Base-by-base conservation (phyloP, 2,888 invertebrate genomes). In the Drosophila leonis region DNA sequence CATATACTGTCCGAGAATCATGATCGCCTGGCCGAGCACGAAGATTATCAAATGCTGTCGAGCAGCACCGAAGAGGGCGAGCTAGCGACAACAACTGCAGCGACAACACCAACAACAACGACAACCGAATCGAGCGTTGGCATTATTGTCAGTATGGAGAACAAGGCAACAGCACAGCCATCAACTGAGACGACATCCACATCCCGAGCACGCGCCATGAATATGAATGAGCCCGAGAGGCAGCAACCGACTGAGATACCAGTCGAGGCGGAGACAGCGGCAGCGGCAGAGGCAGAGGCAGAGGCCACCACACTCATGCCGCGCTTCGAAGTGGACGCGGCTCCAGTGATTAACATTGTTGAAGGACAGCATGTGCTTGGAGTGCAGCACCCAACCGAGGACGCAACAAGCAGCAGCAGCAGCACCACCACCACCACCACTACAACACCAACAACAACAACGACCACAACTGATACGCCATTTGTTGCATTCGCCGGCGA, bases 1-100 rank as follows among this genome's bases (percentile, higher is more conserved):
- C 91, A 91, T 75, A 91, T 91, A 83, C 82, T 92, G 65, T 91
- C 91, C 52, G 91, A 92, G 71, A 91, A 91, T 80, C 91, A 91
- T 84, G 91, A 91, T 82, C 90, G 90, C 80, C 83, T 92, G 80
- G 91, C 91, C 71, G 92, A 91, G 75, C 92, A 90, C 66, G 91
- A 90, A 77, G 91, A 91, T 83, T 92, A 92, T 85, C 90, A 91
- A 83, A 89, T 91, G 90, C 75, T 90, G 37, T 86, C 87, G 61
- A 80, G 87, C 81, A 91, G 88, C 75, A 91, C 88, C 56, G 91
- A 91, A 67, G 91, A 87, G 66, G 70, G 79, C 31, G 65, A 75
- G 31, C 70, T 82, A 54, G 66, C 75, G 10, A 67, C 66, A 31
- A 44, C 73, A 31, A 29, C 76, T 62, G 29, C 82, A 37, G 37